Base-by-base conservation (phyloP, 2,113 vertebrate species). In the Hemibagrus wyckioides region DNA sequence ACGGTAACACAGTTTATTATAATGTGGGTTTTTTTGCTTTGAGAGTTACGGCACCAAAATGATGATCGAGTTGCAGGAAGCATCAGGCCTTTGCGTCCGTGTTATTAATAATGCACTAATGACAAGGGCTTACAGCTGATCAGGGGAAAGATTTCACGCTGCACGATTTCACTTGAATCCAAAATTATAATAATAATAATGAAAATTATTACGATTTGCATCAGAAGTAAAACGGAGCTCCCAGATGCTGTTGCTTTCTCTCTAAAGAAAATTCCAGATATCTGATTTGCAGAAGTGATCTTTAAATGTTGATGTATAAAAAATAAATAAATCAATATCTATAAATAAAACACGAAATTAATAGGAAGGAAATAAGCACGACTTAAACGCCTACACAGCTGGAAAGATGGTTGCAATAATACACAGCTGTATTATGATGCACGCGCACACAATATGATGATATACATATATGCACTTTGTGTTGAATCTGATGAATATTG, bases 1-100 rank as follows among this genome's bases (percentile, higher is more conserved):
- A 88, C 83, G 89, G 89, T 90, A 90, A 82, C 25, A 15, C 21
- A n/a, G n/a, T n/a, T n/a, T n/a, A n/a, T n/a, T n/a, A n/a, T n/a
- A n/a, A n/a, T n/a, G n/a, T n/a, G n/a, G 44, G 50, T 54, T 25
- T 82, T 80, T 44, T 57, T 57, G 77, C 25, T 54, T 67, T 87
- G 82, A 87, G 67, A 50, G 65, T 33, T 63, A 21, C 39, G 21
- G 44, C 73, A 67, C 52, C 56, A 30, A 30, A 75, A 30, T 39
- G 6, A 19, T 5, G n/a, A 0, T 39, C 23, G 33, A 75, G 23
- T 14, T 63, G 9, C 56, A 23, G 41, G 33, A 69, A 65, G 61
- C 44, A 56, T 33, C 82, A 30, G 59, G 56, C 80, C 50, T 56
- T 13, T 19, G 13, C 41, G 28, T 77, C 5, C 14, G 28, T 50